These are phyloP conservation scores for Schizotus pectinicornis DNA, from an alignment of 2,888 invertebrate genomes.

Conservation along the genomic window DNA sequence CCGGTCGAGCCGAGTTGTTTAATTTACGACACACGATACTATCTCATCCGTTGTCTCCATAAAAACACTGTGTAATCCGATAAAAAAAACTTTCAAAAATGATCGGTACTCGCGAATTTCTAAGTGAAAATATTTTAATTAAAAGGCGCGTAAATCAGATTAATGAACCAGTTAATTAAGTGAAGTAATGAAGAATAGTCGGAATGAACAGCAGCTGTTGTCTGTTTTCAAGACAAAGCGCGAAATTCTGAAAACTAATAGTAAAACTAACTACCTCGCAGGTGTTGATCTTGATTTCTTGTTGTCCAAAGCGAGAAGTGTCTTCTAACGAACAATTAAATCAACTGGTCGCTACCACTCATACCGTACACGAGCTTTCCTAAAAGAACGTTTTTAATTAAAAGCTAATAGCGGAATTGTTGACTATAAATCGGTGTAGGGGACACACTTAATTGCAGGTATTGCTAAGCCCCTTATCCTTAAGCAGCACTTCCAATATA, in stretches of 20 bases:
- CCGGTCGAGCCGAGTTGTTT: background rate
- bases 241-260: constrained; percentile 25
- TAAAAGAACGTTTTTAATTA: constrained; percentile 28
- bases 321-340: constrained; percentile 24
- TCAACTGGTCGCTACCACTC: background rate
- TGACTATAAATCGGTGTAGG: constrained; percentile 20
- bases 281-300: constrained; percentile 23
- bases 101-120: too few relatives aligned
- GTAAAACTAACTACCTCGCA: constrained; percentile 15
- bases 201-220: constrained; percentile 15
- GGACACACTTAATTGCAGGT: background rate
- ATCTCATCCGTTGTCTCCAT: too few relatives aligned
- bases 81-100: too few relatives aligned
- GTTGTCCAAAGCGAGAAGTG: constrained; percentile 17
- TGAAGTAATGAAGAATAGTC: too few relatives aligned
- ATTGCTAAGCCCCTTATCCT: too few relatives aligned
- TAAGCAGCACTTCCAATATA: too few relatives aligned
- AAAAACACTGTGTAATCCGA: too few relatives aligned
- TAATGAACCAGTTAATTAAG: too few relatives aligned
- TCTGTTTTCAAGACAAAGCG: constrained; percentile 20
- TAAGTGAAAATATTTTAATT: too few relatives aligned
- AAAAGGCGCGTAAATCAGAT: too few relatives aligned
- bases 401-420: constrained; percentile 17
- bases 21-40: too few relatives aligned
- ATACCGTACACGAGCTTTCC: constrained; percentile 13